Conservation (phyloP, 2,113 vertebrate genomes). For the Elephantulus edwardii region DNA sequence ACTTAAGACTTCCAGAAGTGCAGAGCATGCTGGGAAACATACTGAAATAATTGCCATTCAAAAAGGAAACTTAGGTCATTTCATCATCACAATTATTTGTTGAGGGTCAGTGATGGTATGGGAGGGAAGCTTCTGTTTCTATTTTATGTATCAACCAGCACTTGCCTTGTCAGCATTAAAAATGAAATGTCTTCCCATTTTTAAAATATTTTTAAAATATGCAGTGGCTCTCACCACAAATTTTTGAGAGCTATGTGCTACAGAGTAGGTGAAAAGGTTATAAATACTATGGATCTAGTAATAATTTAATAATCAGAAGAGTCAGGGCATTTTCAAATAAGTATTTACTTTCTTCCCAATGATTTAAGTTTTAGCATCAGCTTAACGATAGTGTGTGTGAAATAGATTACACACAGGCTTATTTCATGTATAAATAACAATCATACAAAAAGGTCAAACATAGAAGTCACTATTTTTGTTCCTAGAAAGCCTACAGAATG, state of each 20-base stretch:
- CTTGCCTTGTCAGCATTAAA: slow-evolving; percentile 14
- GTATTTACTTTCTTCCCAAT: slow-evolving; percentile 4
- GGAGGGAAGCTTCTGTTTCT: slow-evolving; percentile 25
- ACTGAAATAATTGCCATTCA: background rate
- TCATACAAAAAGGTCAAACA: background rate
- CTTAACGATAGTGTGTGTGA: slow-evolving; percentile 65
- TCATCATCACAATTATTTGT: background rate
- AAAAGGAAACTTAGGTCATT: background rate
- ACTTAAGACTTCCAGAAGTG: slow-evolving; percentile 78
- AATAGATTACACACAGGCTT: slow-evolving; percentile 62
- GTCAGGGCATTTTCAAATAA: background rate
- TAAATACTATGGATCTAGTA: background rate
- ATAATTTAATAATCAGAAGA: slow-evolving; percentile 29
- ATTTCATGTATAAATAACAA: slow-evolving; percentile 57
- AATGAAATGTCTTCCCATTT: background rate
- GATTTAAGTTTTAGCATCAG: slow-evolving; percentile 46
- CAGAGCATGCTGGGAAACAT: slow-evolving; percentile 24
- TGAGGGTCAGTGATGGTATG: background rate
- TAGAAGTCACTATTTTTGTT: background rate
- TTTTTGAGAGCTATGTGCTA: slow-evolving; percentile 58
- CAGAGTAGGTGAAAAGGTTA: slow-evolving; percentile 65
- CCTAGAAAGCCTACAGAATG: slow-evolving; percentile 41
- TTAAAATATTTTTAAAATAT: slow-evolving; percentile 76
- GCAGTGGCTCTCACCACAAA: slow-evolving; percentile 53
- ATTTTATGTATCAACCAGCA: slow-evolving; percentile 16